Evolutionary conservation across 1,140 invertebrate species (phyloP), one percentile per base, ranked within the genome.

Genomic region (Hylyphantes graminicola): DNA sequence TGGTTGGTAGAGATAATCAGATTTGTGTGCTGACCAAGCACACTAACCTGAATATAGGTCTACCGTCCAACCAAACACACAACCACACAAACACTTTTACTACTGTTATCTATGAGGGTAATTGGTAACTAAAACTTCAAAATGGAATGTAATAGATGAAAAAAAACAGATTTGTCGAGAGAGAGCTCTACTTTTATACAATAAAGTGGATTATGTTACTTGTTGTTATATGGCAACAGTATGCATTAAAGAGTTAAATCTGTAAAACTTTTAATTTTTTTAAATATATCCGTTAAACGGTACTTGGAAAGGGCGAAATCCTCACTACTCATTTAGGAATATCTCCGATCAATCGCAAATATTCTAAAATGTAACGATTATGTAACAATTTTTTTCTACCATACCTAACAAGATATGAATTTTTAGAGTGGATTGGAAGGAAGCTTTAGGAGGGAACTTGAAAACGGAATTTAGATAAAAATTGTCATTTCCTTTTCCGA

Each of bases 401-500:
- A 61, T 3, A 61, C 12, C 2, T 61, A n/a, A 6, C 57, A 61
- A 61, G 57, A 61, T n/a, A n/a, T 17, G 17, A 15, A 61, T 61
- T 61, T 61, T 61, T 35, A 35, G 35, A 35, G 15, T 21, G 51
- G 5, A 57, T 19, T 15, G 54, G 54, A 17, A 74, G 54, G 72
- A 74, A 57, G 35, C 48, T 8, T 12, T 21, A 21, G 54, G 19
- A 48, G 51, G 35, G 57, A 19, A 35, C 7, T 21, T 7, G 53
- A 55, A 72, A 55, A 15, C 72, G 72, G 68, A 70, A 74, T 48
- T 57, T 57, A 74, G 72, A 74, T 57, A 74, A 74, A 74, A 57
- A 15, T 35, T 74, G 72, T 59, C 72, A 74, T 74, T 74, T 74
- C 72, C 72, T 21, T 48, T 74, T 74, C 72, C 72, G 72, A 74